Evolutionary conservation across 2,113 vertebrate species (phyloP).

Genomic region (Pangasianodon hypophthalmus): DNA sequence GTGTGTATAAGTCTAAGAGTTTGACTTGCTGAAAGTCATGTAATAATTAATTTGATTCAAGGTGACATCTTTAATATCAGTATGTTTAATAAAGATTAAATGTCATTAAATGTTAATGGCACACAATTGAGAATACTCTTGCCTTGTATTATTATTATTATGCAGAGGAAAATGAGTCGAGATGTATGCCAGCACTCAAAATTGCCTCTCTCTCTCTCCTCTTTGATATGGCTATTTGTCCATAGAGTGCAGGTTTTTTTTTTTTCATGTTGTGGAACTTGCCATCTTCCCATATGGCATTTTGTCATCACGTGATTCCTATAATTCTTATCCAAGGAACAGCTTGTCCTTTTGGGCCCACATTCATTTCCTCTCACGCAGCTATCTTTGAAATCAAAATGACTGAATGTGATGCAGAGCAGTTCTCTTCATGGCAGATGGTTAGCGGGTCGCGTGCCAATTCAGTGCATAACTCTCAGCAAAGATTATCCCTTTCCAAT

Average conservation of each 20-base stretch:
- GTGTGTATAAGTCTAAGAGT: not conserved
- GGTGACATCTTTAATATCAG: not conserved
- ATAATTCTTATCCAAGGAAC: constrained; percentile 51
- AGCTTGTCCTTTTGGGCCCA: constrained; percentile 52
- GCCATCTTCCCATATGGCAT: constrained; percentile 45
- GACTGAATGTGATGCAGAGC: constrained; percentile 41
- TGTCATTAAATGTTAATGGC: not conserved
- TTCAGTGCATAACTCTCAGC: constrained; percentile 41
- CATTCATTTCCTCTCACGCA: constrained; percentile 50
- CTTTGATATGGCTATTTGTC: not conserved
- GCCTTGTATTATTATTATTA: not conserved
- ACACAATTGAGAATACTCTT: not conserved
- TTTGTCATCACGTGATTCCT: constrained; percentile 18
- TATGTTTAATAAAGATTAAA: not conserved
- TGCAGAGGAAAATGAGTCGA: not conserved
- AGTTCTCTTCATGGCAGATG: constrained; percentile 62
- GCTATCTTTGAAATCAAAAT: constrained; percentile 53
- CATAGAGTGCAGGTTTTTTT: not conserved
- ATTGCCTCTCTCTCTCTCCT: not conserved
- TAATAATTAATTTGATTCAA: not conserved
- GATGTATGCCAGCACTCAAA: not conserved
- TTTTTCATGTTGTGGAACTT: constrained; percentile 26
- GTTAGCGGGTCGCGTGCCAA: constrained; percentile 52
- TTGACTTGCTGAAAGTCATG: not conserved
- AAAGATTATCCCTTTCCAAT: constrained; percentile 59